phyloP scores from a whole-genome alignment of 2,888 invertebrate genomes.

The Acanthopleura granulata region DNA sequence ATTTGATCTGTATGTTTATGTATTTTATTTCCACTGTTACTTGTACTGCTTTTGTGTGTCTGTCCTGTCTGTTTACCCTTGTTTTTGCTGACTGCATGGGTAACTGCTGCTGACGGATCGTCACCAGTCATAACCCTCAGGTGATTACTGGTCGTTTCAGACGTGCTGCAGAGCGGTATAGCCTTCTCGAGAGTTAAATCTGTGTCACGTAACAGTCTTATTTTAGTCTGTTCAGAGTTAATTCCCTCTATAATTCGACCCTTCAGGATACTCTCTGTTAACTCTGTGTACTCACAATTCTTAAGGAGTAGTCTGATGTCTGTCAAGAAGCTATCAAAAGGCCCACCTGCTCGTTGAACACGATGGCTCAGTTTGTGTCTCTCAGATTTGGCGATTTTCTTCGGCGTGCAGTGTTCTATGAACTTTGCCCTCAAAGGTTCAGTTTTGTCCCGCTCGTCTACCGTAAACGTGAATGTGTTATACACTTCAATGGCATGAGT shows the following conservation, averaged over 20 bases:
- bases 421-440: background rate
- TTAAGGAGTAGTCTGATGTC: background rate
- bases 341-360: background rate
- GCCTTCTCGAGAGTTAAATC: background rate
- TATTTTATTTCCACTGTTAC: background rate
- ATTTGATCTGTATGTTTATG: background rate
- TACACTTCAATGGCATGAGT: no score
- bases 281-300: background rate
- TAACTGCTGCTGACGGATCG: no score
- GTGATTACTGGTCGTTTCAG: background rate
- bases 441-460: no score
- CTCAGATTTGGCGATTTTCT: background rate
- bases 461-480: no score
- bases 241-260: conserved; percentile 19
- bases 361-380: background rate
- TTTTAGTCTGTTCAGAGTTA: background rate
- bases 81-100: background rate
- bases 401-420: background rate
- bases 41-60: background rate
- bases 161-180: background rate
- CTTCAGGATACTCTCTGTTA: conserved; percentile 22
- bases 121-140: background rate
- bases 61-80: background rate
- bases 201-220: background rate
- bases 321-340: background rate